Evolutionary conservation across 2,797 vertebrate genomes (phyloP), one percentile per base, ranked within the genome.

Genomic region (Agapornis canus): DNA sequence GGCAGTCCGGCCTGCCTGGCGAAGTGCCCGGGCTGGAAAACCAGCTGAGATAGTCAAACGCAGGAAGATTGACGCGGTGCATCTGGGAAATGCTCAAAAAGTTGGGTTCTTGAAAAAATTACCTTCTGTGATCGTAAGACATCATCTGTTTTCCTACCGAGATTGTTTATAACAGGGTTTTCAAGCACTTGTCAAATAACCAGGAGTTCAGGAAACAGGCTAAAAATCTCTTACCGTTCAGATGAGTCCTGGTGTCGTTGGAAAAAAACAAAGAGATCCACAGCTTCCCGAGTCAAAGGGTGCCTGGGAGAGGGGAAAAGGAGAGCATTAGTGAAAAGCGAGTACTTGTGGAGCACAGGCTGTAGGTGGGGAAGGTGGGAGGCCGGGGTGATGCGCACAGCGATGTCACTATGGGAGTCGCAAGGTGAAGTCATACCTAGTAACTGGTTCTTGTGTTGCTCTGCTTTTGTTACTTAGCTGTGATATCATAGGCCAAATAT

Each of bases 401-500:
- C 45, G 65, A 69, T 95, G 95, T 89, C 96, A 70, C 91, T 93
- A 84, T 89, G 71, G 97, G 96, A 95, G 96, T 59, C 29, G 71
- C 78, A 91, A 98, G 98, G 98, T 98, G 98, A 98, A 98, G 98
- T 98, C 98, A 97, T 97, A 98, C 97, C 97, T 98, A 97, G 98
- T 97, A 96, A 98, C 97, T 97, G 97, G 32, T 92, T 23, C 96
- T 92, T 97, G 96, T 94, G 96, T 97, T 97, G 95, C 97, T 96
- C 87, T 94, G 95, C 95, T 96, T 98, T 95, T 96, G 94, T 98
- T 97, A 97, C 98, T 96, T 95, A 97, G 98, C 98, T 98, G 98
- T 99, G 99, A 99, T 98, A 98, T 98, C 97, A 98, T 97, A 97
- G 97, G 97, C 98, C 98, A 98, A 98, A 98, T 98, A 98, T 98